Evolutionary conservation across 2,888 invertebrate genomes (phyloP), one percentile per base, ranked within the genome.

Genomic region (Noctua comes): DNA sequence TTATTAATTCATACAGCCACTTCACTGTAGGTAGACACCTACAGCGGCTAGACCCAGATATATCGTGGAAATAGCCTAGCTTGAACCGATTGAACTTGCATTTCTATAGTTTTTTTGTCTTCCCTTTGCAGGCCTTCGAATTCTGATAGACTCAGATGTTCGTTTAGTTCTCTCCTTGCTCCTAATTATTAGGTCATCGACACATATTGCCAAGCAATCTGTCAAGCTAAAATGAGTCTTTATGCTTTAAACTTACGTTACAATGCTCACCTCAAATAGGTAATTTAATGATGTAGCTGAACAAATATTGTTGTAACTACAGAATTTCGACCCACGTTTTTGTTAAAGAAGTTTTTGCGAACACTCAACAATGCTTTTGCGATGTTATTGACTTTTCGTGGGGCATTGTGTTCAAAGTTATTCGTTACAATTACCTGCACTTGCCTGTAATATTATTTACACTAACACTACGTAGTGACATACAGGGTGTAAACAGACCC

Each of bases 111-210:
- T 7, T 31, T 62, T 8, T 51, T 27, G 18, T 27, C 27, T 59
- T 59, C 2, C 27, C 1, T 18, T 59, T 59, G 62, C 62, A 18
- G 31, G 18, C 27, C n/a, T 24, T n/a, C 2, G 18, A 24, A 40
- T 54, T 57, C 18, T 57, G 8, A 31, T 24, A 64, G 21, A 10
- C 36, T 21, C 16, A 70, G 43, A 11, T 57, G 31, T 24, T 54
- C 59, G 21, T 31, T 72, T 21, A n/a, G 68, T 46, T 46, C 24
- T 18, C 43, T 46, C 7, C 36, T 48, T 48, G 18, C n/a, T 36
- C 8, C 10, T 59, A 48, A n/a, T 72, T 59, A 59, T 71, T 46
- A 71, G 57, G 46, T 70, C 74, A 74, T 74, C 31, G 31, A 59
- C 43, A 71, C 24, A 31, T 8, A 46, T 72, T 36, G 16, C 18